Evolutionary conservation across 2,888 invertebrate species (phyloP), one percentile per base, ranked within the genome.

Genomic region (Tethea ocularis): DNA sequence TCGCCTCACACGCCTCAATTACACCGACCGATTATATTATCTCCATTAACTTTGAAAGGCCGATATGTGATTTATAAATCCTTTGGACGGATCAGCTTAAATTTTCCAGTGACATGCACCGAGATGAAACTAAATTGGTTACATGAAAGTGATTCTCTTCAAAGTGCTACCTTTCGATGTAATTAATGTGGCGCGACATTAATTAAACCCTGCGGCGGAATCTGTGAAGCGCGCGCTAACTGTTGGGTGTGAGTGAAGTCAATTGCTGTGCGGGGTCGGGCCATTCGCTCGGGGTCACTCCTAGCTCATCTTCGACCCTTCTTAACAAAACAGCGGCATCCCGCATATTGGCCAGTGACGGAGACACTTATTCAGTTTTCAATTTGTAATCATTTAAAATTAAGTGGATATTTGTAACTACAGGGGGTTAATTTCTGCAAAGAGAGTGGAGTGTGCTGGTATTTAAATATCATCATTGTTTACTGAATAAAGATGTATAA

Each of bases 261-360:
- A 74, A 77, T 77, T 74, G 74, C 68, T 67, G 65, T 69, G 72
- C 69, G 75, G 71, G 69, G 61, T 69, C 72, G 71, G 69, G 68
- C 68, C 78, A 73, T 73, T 73, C n/a, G 38, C 67, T 71, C 56
- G 74, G 72, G 78, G 75, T 73, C 78, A 71, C 74, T 78, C 74
- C 79, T 81, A 82, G 74, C 73, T 73, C 73, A 74, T 75, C 77
- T 76, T 69, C 78, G 77, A 85, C 88, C 87, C 78, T 82, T 77
- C 80, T 82, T 82, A 85, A 85, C 77, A 72, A 77, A 80, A 83
- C 80, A 82, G 85, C 83, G 86, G 85, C 88, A 88, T 46, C 92
- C 91, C 91, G 91, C 92, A 91, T 89, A 77, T 72, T 73, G 72
- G 69, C 20, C 53, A 53, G 36, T 54, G 20, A 36, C 72, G 63